Percentiles rank a stretch among this genome's conserved stretches.
These are phyloP conservation scores for Andrena marginata DNA, from an alignment of 2,888 invertebrate genomes.

Conservation along the genomic window DNA sequence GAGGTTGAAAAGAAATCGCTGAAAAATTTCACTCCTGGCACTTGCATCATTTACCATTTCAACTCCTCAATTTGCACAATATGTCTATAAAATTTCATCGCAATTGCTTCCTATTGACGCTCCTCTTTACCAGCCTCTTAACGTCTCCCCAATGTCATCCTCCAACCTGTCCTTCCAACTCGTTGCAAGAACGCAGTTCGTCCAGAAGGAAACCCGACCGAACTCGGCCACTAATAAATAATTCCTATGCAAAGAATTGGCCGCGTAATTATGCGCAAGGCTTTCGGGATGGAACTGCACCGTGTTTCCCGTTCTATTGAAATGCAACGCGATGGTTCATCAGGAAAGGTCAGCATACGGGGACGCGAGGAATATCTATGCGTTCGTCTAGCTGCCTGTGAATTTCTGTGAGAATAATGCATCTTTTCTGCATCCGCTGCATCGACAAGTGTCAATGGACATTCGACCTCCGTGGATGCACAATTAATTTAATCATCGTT, in stretches of 20 bases:
- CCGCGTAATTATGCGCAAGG: conserved; percentile 68
- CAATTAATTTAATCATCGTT: too few species aligned
- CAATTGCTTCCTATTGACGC: background rate
- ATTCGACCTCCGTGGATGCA: too few species aligned
- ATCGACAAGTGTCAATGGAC: background rate
- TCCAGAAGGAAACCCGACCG: conserved; percentile 29
- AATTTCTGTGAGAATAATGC: conserved; percentile 11
- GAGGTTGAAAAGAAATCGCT: too few species aligned
- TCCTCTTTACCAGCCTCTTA: background rate
- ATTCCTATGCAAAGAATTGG: conserved; percentile 66
- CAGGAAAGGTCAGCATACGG: conserved; percentile 48
- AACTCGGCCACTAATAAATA: conserved; percentile 48
- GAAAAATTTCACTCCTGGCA: background rate
- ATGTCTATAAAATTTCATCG: background rate
- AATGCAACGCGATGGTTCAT: conserved; percentile 65
- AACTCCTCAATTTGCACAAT: too few species aligned
- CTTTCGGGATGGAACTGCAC: conserved; percentile 48
- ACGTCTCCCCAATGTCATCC: background rate
- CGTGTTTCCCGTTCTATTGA: conserved; percentile 67
- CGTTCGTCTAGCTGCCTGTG: background rate
- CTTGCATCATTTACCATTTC: background rate
- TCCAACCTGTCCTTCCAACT: conserved; percentile 36
- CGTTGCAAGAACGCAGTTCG: conserved; percentile 18
- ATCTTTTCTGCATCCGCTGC: background rate
- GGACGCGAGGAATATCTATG: conserved; percentile 25